Percentiles rank a stretch among this genome's conserved stretches.
Evolutionary conservation across 2,888 invertebrate species (phyloP).

Genomic region (Temnothorax rugatulus): DNA sequence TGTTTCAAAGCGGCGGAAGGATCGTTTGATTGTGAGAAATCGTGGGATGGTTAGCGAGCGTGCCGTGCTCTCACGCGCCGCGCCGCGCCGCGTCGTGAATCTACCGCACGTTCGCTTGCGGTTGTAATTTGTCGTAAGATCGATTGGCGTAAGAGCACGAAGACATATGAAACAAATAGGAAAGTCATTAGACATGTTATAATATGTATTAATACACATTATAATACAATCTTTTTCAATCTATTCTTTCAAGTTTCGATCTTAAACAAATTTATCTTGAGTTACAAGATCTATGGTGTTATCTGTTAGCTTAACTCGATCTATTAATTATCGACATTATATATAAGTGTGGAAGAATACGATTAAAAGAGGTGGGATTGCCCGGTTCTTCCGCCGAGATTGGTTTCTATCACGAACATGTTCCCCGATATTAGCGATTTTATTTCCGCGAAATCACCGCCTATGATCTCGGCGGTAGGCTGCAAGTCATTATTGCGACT

Average conservation of each 20-base stretch:
- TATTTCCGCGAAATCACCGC: slow-evolving; percentile 38
- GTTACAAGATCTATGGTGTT: background rate
- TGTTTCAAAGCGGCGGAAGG: slow-evolving; percentile 50
- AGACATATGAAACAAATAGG: background rate
- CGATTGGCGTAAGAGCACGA: background rate
- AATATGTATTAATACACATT: background rate
- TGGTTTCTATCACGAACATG: slow-evolving; percentile 17
- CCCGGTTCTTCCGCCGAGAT: background rate
- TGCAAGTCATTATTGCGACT: slow-evolving; percentile 55
- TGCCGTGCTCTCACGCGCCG: slow-evolving; percentile 29
- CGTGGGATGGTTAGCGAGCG: slow-evolving; percentile 61
- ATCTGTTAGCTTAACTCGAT: background rate
- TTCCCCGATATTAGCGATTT: slow-evolving; percentile 41
- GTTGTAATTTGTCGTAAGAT: slow-evolving; percentile 46
- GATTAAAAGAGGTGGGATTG: background rate
- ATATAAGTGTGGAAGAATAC: too few relatives aligned
- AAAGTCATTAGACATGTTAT: background rate
- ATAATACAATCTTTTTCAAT: background rate
- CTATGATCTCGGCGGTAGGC: slow-evolving; percentile 44
- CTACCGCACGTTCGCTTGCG: slow-evolving; percentile 10
- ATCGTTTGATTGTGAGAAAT: slow-evolving; percentile 67
- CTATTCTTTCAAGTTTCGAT: background rate
- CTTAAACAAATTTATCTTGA: slow-evolving; percentile 1
- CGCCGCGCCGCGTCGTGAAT: slow-evolving; percentile 36
- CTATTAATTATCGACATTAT: background rate